These are phyloP conservation scores for Oscheius sp. DNA, from an alignment of 1,140 invertebrate genomes.

Conservation along the genomic window DNA sequence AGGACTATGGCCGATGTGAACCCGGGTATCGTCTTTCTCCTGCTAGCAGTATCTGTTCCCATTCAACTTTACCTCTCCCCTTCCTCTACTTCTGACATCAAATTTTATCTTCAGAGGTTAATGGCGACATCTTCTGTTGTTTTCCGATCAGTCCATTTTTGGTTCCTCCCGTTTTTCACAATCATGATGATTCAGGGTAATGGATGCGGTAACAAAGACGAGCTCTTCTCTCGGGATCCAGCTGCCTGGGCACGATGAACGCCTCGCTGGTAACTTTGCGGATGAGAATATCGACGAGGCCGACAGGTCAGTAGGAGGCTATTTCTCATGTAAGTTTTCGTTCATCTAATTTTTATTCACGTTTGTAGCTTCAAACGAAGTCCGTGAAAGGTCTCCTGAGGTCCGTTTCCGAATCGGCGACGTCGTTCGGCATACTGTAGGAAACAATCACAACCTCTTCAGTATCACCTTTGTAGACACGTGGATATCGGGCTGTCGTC, in stretches of 20 bases:
- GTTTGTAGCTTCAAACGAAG: neutral
- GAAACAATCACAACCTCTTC: neutral
- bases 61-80: neutral
- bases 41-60: neutral
- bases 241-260: neutral
- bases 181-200: constrained; percentile 6
- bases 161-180: too few species aligned
- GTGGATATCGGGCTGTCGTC: neutral
- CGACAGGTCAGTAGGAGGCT: neutral
- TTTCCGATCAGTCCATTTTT: neutral
- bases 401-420: neutral
- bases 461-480: neutral
- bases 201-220: neutral
- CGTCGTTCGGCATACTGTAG: neutral
- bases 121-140: neutral
- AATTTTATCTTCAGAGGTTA: neutral
- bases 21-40: neutral
- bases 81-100: neutral
- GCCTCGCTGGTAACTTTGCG: neutral
- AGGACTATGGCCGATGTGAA: neutral
- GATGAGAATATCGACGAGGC: neutral
- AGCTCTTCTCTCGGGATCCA: neutral
- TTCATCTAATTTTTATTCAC: neutral
- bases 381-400: neutral
- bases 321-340: neutral